A percentile compares a stretch with the other conserved stretches of the same genome.
Conservation (phyloP, 2,888 invertebrate species). For the Drosophila picticornis region DNA sequence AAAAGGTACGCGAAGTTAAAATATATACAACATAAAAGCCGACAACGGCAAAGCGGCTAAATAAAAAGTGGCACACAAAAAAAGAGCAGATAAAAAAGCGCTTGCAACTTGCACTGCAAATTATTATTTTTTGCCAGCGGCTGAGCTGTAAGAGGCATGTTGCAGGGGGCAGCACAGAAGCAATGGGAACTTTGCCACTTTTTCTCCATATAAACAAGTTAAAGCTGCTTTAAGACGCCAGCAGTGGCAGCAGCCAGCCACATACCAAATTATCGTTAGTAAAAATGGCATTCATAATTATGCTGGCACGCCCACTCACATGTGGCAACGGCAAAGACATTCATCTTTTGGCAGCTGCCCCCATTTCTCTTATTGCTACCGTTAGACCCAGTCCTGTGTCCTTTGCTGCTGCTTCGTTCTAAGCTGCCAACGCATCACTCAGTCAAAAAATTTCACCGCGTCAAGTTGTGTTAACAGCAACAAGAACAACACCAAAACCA, state of each 20-base stretch:
- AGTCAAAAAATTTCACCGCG: constrained; percentile 77
- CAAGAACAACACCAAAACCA: constrained; percentile 12
- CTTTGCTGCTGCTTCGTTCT: constrained; percentile 29
- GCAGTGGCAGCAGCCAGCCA: constrained; percentile 17
- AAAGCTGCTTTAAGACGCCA: constrained; percentile 54
- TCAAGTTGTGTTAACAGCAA: constrained; percentile 70
- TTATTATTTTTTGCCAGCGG: constrained; percentile 71
- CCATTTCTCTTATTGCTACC: background rate
- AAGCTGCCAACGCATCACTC: constrained; percentile 71
- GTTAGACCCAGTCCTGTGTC: constrained; percentile 14
- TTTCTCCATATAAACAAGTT: constrained; percentile 41
- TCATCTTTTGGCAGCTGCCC: constrained; percentile 59
- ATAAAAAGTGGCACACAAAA: constrained; percentile 58
- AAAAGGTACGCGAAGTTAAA: constrained; percentile 67
- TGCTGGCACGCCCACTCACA: constrained; percentile 53
- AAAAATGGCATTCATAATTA: constrained; percentile 72
- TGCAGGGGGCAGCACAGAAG: background rate
- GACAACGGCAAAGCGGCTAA: constrained; percentile 28
- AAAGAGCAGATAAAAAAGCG: constrained; percentile 32
- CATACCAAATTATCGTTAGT: constrained; percentile 48
- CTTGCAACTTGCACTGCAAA: constrained; percentile 73
- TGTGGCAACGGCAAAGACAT: constrained; percentile 52
- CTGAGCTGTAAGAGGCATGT: constrained; percentile 12
- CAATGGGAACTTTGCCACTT: constrained; percentile 16
- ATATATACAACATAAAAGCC: constrained; percentile 55